Conservation (phyloP, 2,888 invertebrate species). For the Meiosimyza platycephala region DNA sequence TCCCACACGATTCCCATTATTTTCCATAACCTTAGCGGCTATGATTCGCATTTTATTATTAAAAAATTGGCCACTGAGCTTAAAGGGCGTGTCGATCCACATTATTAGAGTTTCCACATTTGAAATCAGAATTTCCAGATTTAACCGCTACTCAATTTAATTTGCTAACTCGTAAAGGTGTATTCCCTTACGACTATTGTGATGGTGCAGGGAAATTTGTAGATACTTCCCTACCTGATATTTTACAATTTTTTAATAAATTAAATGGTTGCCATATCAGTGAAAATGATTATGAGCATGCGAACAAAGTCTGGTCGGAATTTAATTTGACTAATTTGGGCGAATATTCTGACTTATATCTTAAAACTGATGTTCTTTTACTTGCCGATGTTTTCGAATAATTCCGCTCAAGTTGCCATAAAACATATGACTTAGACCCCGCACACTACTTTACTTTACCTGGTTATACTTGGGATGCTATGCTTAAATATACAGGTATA, state of each 20-base stretch:
- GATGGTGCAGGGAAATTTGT: not conserved
- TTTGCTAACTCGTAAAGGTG: not conserved
- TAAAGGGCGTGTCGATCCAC: not conserved
- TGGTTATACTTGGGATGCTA: not conserved
- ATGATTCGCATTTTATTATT: not conserved
- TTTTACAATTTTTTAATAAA: not conserved
- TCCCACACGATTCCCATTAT: too few relatives aligned
- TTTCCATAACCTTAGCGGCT: not conserved
- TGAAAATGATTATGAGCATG: not conserved
- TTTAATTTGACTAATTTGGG: not conserved
- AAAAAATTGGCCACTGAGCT: not conserved
- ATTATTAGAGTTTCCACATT: not conserved
- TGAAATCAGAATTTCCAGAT: not conserved
- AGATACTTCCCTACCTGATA: not conserved
- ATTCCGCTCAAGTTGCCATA: conserved; percentile 6
- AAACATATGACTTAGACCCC: conserved; percentile 24
- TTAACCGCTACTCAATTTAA: not conserved
- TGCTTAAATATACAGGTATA: not conserved
- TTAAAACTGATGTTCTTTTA: conserved; percentile 19
- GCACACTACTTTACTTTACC: too few relatives aligned
- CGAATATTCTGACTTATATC: conserved; percentile 21
- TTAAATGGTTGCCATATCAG: not conserved
- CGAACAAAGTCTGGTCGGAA: not conserved
- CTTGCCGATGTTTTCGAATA: conserved; percentile 33
- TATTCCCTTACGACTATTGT: not conserved